A percentile compares a stretch with the other conserved stretches of the same genome.
Conservation (phyloP, 2,888 invertebrate species). For the Trimorus sp. region DNA sequence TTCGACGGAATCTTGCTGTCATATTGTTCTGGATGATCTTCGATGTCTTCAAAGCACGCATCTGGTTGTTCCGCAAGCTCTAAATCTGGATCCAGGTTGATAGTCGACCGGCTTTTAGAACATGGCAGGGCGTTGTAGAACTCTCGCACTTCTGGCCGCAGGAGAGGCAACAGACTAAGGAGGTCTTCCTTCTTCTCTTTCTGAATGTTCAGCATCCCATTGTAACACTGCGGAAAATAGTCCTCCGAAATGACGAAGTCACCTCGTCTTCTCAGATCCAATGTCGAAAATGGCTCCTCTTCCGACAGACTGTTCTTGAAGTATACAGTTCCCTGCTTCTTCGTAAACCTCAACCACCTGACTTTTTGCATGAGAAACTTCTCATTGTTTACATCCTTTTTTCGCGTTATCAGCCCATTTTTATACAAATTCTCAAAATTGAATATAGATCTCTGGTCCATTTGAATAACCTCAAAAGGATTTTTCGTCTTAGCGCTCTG, state of each 20-base stretch:
- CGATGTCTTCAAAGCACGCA: no score
- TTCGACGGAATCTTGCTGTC: no score
- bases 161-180: constrained; percentile 23
- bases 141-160: constrained; percentile 26
- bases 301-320: constrained; percentile 7
- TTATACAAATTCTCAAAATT: constrained; percentile 25
- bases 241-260: not conserved
- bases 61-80: no score
- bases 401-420: constrained; percentile 6
- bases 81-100: no score
- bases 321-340: constrained; percentile 10
- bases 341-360: constrained; percentile 11
- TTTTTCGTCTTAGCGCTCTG: constrained; percentile 16
- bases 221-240: constrained; percentile 16
- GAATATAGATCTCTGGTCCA: constrained; percentile 29
- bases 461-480: constrained; percentile 28
- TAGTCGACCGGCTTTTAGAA: no score
- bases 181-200: constrained; percentile 28
- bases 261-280: constrained; percentile 10
- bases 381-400: constrained; percentile 9
- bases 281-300: constrained; percentile 23
- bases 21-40: no score
- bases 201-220: constrained; percentile 11
- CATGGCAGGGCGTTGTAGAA: constrained; percentile 27
- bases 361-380: constrained; percentile 21